Evolutionary conservation across 2,888 invertebrate genomes (phyloP).

Genomic region (Quadriops clusia): DNA sequence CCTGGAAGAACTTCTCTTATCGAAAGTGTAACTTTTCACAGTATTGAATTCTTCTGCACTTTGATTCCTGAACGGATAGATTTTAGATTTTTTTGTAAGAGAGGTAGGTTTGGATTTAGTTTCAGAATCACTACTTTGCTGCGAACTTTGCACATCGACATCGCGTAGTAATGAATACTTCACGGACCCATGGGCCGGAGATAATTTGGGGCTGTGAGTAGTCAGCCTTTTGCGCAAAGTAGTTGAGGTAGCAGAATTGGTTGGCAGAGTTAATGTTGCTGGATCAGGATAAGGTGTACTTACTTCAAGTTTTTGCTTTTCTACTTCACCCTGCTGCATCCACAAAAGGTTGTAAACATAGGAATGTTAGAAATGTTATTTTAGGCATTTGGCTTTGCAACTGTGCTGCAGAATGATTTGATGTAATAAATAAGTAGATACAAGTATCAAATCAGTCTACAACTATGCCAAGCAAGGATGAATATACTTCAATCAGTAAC

Average conservation of each 20-base stretch:
- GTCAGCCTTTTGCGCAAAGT: conserved; percentile 20
- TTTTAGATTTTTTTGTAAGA: conserved; percentile 10
- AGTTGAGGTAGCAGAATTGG: conserved; percentile 17
- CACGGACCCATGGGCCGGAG: conserved; percentile 13
- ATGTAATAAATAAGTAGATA: too few species aligned
- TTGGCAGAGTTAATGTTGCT: conserved; percentile 24
- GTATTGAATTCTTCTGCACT: conserved; percentile 27
- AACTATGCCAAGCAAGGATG: too few species aligned
- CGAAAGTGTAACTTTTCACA: conserved; percentile 15
- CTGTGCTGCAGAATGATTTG: too few species aligned
- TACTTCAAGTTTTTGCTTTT: conserved; percentile 34
- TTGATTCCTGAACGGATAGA: conserved; percentile 24
- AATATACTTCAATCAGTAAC: too few species aligned
- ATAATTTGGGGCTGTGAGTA: conserved; percentile 11
- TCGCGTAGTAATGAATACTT: conserved; percentile 11
- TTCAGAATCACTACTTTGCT: background rate
- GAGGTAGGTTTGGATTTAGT: conserved; percentile 2
- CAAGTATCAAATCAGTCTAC: too few species aligned
- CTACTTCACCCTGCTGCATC: conserved; percentile 35
- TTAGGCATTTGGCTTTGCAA: too few species aligned
- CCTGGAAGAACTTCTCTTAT: conserved; percentile 23
- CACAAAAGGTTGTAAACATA: conserved; percentile 16
- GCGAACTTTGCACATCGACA: conserved; percentile 1
- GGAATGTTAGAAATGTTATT: too few species aligned
- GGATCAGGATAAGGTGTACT: conserved; percentile 29